Conservation (phyloP, 2,888 invertebrate genomes). For the Drosophila acutilabella region DNA sequence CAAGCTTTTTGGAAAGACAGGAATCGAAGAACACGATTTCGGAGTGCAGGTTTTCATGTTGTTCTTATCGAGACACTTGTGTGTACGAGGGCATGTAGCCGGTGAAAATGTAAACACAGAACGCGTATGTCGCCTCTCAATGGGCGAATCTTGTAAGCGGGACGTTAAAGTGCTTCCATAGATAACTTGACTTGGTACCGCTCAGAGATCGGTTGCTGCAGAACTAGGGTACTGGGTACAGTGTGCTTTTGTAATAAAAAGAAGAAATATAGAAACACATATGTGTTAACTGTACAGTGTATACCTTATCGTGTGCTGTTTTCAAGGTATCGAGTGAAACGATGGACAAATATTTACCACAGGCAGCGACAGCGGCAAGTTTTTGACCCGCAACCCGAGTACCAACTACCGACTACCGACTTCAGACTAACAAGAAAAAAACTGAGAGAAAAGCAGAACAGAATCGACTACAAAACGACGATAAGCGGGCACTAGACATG, state of each 20-base stretch:
- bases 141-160: constrained; percentile 73
- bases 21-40: constrained; percentile 9
- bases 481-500: constrained; percentile 75
- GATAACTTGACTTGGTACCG: constrained; percentile 53
- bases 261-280: background rate
- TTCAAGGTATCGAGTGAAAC: constrained; percentile 77
- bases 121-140: constrained; percentile 66
- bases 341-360: constrained; percentile 73
- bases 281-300: constrained; percentile 4
- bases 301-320: constrained; percentile 25
- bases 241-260: constrained; percentile 11
- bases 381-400: constrained; percentile 54
- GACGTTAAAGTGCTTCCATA: constrained; percentile 48
- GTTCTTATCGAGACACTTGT: constrained; percentile 62
- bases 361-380: constrained; percentile 57
- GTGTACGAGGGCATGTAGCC: constrained; percentile 46
- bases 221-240: constrained; percentile 6
- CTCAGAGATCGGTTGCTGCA: constrained; percentile 17
- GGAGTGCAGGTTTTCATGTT: constrained; percentile 55
- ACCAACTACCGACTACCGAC: constrained; percentile 38
- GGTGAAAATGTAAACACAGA: constrained; percentile 56
- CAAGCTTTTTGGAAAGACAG: constrained; percentile 9
- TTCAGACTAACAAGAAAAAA: no score
- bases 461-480: constrained; percentile 29
- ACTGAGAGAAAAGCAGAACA: constrained; percentile 4